Evolutionary conservation across 2,113 vertebrate genomes (phyloP).

Genomic region (Alosa alosa): DNA sequence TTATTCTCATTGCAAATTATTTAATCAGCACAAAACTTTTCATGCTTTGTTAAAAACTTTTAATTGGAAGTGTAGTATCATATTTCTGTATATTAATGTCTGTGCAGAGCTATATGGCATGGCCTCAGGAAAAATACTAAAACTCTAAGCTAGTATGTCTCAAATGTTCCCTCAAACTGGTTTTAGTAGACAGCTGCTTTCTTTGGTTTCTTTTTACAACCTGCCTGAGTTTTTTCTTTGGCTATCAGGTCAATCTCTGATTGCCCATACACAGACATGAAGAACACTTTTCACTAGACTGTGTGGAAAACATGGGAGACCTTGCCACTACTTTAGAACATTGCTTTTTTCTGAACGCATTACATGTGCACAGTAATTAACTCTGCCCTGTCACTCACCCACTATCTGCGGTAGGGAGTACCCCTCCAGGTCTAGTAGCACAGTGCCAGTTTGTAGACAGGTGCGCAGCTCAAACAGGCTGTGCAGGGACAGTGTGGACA

Average conservation of each 20-base stretch:
- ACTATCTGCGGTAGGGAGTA: slow-evolving; percentile 92
- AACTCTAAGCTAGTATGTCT: no score
- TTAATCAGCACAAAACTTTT: not conserved
- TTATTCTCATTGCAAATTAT: not conserved
- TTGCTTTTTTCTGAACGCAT: no score
- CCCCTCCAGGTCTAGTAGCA: slow-evolving; percentile 88
- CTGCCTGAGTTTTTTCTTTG: no score
- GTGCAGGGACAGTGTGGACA: slow-evolving; percentile 92
- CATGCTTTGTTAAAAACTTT: not conserved
- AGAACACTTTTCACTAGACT: no score
- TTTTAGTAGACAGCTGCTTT: no score
- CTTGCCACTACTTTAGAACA: no score
- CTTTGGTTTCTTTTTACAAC: no score
- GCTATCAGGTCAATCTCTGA: no score
- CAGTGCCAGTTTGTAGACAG: slow-evolving; percentile 89
- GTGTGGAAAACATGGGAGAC: no score
- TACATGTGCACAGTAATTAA: not conserved
- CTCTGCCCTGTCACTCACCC: slow-evolving; percentile 67
- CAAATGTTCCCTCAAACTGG: no score
- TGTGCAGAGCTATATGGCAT: not conserved
- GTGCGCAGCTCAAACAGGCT: slow-evolving; percentile 96
- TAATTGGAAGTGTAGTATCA: not conserved
- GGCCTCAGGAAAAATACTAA: no score
- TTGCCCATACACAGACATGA: no score
- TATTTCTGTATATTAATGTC: not conserved